Base-by-base conservation (phyloP, 2,888 invertebrate species). In the Hemaris fuciformis region DNA sequence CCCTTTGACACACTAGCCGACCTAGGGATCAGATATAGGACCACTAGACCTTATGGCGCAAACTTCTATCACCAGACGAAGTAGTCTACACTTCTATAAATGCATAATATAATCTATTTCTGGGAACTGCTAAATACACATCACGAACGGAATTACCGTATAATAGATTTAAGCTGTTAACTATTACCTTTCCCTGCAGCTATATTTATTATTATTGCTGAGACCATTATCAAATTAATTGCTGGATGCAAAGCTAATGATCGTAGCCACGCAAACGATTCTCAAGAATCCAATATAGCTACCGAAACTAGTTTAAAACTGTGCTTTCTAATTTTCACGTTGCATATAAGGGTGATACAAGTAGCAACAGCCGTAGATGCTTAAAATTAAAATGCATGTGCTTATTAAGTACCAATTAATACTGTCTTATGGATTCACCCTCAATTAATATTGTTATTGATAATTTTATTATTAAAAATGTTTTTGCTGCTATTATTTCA, bases 331-430 rank as follows among this genome's bases (percentile, higher is more conserved):
- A 82, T 81, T 81, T 74, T 78, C 75, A 72, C 81, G 18, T 53
- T 65, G 71, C 83, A 66, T 80, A 80, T 79, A 83, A 63, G 83
- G 83, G 67, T 65, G 63, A 71, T 73, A 70, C 71, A 22, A 6
- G 57, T 41, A 57, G 57, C 57, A 38, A 57, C 38, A 34, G 20
- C 57, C 27, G 38, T 60, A 53, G 15, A 41, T 13, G 41, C 65
- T 68, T 69, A 65, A 59, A 75, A 68, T 27, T 45, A 59, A 61
- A 68, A 69, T 72, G 75, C 78, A 76, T 76, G 73, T 69, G 66
- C 71, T 75, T 78, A 80, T 80, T 79, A 70, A 72, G 73, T 70
- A 80, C 79, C 85, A 81, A 85, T 85, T 85, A 87, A 79, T 68
- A 22, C 42, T 34, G 43, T 42, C 13, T 15, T 53, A 53, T 6